phyloP scores from a whole-genome alignment of 30 jellyfish, hydroid and myxozoan species.

The Chironex yamaguchii region DNA sequence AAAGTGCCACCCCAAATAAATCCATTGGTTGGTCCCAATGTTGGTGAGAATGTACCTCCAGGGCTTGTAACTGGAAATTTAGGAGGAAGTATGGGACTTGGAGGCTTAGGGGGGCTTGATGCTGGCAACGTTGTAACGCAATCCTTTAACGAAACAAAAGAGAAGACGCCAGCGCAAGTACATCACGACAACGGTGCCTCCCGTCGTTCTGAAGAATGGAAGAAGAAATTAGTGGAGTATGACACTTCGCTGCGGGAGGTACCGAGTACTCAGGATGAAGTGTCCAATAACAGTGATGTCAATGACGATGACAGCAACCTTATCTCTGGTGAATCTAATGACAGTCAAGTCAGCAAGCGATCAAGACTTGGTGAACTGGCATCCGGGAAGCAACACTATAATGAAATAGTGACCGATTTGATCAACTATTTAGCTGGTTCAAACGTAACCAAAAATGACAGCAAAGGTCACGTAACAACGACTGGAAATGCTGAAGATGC shows the following conservation, averaged over 20 bases:
- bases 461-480: background rate
- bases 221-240: background rate
- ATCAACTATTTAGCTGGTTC: background rate
- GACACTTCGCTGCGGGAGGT: background rate
- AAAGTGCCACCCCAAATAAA: conserved; percentile 52
- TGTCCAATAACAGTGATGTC: background rate
- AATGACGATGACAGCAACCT: background rate
- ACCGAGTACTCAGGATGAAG: background rate
- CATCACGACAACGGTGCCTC: too few species aligned
- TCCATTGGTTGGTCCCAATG: conserved; percentile 50
- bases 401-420: background rate
- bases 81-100: conserved; percentile 88
- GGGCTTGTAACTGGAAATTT: conserved; percentile 52
- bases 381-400: background rate
- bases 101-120: conserved; percentile 83
- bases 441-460: background rate
- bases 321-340: background rate
- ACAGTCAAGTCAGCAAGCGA: background rate
- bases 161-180: background rate
- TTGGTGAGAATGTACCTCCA: conserved; percentile 16
- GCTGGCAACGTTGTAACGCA: conserved; percentile 31
- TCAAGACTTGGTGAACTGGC: background rate
- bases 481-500: too few species aligned
- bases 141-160: background rate
- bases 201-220: background rate